A percentile compares a stretch with the other conserved stretches of the same genome.
phyloP scores from a whole-genome alignment of 2,797 vertebrate species.

The Protosalanx chinensis region DNA sequence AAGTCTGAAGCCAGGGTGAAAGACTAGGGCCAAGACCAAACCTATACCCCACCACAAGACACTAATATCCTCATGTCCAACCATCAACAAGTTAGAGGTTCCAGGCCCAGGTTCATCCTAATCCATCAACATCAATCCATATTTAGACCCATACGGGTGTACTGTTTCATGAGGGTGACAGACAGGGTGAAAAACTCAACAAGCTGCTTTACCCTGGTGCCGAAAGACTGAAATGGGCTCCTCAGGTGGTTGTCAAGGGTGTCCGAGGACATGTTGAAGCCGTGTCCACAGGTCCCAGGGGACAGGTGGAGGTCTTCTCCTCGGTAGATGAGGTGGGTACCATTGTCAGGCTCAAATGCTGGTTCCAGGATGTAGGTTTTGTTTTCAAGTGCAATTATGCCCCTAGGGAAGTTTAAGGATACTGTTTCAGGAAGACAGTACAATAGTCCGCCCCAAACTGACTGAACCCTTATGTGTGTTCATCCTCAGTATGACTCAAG shows the following conservation, averaged over 20 bases:
- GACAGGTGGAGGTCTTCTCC: constrained; percentile 71
- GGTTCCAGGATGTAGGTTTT: constrained; percentile 87
- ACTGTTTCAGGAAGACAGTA: background rate
- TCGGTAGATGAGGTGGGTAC: constrained; percentile 81
- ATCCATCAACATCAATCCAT: too few relatives aligned
- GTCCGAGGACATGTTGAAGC: constrained; percentile 62
- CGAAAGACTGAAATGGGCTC: constrained; percentile 55
- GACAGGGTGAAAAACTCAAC: too few relatives aligned
- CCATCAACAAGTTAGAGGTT: too few relatives aligned
- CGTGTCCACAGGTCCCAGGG: constrained; percentile 83
- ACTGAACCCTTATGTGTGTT: background rate
- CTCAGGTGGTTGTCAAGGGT: background rate
- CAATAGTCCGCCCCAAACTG: background rate
- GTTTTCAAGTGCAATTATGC: constrained; percentile 86
- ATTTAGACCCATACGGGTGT: too few relatives aligned
- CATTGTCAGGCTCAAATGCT: constrained; percentile 53
- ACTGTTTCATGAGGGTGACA: too few relatives aligned
- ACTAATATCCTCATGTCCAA: too few relatives aligned
- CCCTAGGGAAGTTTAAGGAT: constrained; percentile 69
- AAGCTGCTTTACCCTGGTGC: constrained; percentile 76
- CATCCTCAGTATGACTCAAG: constrained; percentile 7
- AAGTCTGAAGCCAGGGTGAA: constrained; percentile 50
- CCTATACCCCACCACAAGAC: constrained; percentile 26
- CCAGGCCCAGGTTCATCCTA: background rate
- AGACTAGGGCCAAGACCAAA: constrained; percentile 42